phyloP scores from a whole-genome alignment of 2,888 invertebrate species.

The Argyra leucocephala region DNA sequence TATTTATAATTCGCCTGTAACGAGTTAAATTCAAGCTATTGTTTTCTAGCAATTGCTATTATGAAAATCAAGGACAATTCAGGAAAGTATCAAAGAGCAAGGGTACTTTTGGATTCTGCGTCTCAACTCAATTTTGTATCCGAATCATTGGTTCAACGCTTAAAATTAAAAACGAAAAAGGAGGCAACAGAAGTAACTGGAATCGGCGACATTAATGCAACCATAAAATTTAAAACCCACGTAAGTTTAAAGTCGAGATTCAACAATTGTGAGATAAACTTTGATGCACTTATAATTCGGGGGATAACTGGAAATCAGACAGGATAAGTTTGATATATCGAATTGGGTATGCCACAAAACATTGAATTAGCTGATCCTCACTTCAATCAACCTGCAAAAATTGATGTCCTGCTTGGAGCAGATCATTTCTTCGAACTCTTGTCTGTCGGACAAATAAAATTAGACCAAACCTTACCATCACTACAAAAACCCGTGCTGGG shows the following conservation, averaged over 20 bases:
- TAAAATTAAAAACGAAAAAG: background rate
- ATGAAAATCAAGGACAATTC: too few species aligned
- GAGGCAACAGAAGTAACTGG: background rate
- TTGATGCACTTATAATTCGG: background rate
- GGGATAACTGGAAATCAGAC: background rate
- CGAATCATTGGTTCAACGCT: background rate
- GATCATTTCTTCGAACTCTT: slow-evolving; percentile 21
- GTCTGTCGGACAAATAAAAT: slow-evolving; percentile 21
- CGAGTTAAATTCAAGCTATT: too few species aligned
- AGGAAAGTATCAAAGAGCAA: too few species aligned
- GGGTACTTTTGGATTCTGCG: too few species aligned
- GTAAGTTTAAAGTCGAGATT: background rate
- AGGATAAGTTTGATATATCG: too few species aligned
- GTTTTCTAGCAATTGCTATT: too few species aligned
- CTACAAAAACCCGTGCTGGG: slow-evolving; percentile 21
- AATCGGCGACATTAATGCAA: background rate
- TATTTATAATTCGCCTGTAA: too few species aligned
- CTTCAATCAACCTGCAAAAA: background rate
- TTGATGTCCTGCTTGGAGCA: background rate
- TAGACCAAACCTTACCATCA: slow-evolving; percentile 17
- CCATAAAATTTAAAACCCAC: background rate
- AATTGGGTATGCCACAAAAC: background rate
- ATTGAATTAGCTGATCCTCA: background rate
- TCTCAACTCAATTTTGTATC: too few species aligned
- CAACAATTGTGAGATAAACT: background rate